Percentiles rank a stretch among this genome's conserved stretches.
Evolutionary conservation across 2,113 vertebrate species (phyloP).

Genomic region (Dissostichus mawsoni): DNA sequence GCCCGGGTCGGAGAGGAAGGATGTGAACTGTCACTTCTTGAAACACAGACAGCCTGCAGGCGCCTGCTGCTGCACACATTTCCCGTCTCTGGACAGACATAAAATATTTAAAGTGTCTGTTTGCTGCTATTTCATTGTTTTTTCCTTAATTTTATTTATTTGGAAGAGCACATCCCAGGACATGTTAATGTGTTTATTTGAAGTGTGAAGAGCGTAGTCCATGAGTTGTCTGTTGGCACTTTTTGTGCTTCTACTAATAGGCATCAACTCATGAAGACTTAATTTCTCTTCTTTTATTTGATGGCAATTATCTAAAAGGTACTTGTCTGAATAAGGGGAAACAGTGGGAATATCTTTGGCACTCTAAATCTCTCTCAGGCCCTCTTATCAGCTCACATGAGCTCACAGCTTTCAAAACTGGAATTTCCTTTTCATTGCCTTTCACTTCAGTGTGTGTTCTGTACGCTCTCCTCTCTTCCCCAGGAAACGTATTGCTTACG

Average conservation of each 20-base stretch:
- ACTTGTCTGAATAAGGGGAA: not conserved
- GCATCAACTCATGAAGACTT: not conserved
- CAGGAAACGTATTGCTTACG: not conserved
- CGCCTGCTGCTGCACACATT: slow-evolving; percentile 47
- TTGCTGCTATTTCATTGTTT: not conserved
- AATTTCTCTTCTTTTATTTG: not conserved
- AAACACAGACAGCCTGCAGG: slow-evolving; percentile 55
- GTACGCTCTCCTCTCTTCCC: not conserved
- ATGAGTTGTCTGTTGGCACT: not conserved
- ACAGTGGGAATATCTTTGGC: not conserved
- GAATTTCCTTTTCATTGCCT: not conserved
- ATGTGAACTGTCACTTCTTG: slow-evolving; percentile 54
- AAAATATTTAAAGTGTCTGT: not conserved
- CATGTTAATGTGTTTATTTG: not conserved
- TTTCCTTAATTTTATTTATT: not conserved
- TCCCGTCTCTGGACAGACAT: slow-evolving; percentile 38
- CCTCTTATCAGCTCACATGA: slow-evolving; percentile 32
- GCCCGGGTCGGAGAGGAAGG: slow-evolving; percentile 60
- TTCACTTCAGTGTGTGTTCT: not conserved
- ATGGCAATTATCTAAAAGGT: no score
- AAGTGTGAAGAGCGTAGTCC: not conserved
- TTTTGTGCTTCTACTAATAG: not conserved
- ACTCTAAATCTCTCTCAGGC: not conserved
- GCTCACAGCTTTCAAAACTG: not conserved
- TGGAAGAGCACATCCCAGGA: slow-evolving; percentile 6